Evolutionary conservation across 2,888 invertebrate species (phyloP), one percentile per base, ranked within the genome.

Genomic region (Branchellion lobata): DNA sequence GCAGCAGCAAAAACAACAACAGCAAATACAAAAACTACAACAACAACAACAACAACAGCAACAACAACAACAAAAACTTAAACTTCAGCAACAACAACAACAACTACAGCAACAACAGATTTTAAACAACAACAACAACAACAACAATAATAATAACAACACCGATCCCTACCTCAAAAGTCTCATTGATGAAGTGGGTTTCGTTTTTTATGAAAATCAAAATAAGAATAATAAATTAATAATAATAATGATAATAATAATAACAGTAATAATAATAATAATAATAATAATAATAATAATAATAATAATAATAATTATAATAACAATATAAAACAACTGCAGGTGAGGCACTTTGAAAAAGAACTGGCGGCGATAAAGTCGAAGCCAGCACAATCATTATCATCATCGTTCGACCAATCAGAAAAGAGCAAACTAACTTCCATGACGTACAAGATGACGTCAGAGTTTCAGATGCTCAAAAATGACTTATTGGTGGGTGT

Each of bases 351-450:
- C 80, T 92, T 93, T 84, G 91, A 92, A 84, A 87, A 88, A 82
- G 92, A 93, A 84, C 84, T 93, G 31, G 90, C 90, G 81, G 90
- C 90, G 81, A 88, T 92, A 82, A 88, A 90, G 82, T 86, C 89
- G 21, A 90, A 90, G 80, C 90, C 91, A 0, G 87, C 87, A 29
- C 88, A 14, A 18, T 57, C 61, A 57, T 57, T 57, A 57, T 57
- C 61, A 57, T 18, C 21, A 18, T 24, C 11, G 3, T 57, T 57
- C 61, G 21, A n/a, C 61, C 61, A 57, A 57, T 57, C 61, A 57
- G 61, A 57, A n/a, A 57, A 57, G 61, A n/a, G 14, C 61, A 57
- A 57, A n/a, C 5, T 57, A n/a, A n/a, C 21, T 24, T 14, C 24
- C n/a, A 57, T 18, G 61, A 57, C 61, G n/a, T 14, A 8, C 2